Percentiles rank a stretch among this genome's conserved stretches.
Evolutionary conservation across 2,113 vertebrate genomes (phyloP).

Genomic region (Ciconia stormi): DNA sequence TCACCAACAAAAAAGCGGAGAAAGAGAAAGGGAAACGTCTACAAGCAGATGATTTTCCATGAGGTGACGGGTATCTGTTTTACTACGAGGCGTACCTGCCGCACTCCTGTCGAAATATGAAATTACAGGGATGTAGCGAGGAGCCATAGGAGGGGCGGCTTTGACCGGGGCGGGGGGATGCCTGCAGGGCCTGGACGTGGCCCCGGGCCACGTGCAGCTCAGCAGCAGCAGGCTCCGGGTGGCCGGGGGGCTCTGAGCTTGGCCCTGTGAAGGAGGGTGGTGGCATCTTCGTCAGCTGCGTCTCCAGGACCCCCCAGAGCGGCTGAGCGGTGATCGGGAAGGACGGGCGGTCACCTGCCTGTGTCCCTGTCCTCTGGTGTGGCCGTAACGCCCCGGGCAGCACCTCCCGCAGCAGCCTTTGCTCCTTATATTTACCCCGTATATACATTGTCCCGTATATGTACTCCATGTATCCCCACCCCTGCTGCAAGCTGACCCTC

Average conservation of each 20-base stretch:
- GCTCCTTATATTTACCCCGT: background rate
- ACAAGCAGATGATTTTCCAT: slow-evolving; percentile 74
- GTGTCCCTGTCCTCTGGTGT: background rate
- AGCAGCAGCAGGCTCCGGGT: background rate
- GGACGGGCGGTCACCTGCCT: background rate
- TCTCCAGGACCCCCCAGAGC: background rate
- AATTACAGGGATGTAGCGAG: slow-evolving; percentile 48
- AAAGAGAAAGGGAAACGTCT: background rate
- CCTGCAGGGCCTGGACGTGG: background rate
- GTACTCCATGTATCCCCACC: rapidly evolving
- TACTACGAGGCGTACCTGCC: slow-evolving; percentile 17
- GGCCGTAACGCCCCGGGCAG: background rate
- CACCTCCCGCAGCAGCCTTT: background rate
- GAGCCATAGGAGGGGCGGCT: rapidly evolving
- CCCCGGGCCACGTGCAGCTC: background rate
- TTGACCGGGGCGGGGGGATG: background rate
- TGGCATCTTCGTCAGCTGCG: background rate
- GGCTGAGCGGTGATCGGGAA: background rate
- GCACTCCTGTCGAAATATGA: slow-evolving; percentile 58
- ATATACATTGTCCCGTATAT: too few species aligned
- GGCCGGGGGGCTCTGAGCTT: background rate
- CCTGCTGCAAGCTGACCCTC: background rate
- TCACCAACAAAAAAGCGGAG: slow-evolving; percentile 56
- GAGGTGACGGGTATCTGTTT: slow-evolving; percentile 66
- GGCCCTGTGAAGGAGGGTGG: rapidly evolving